A percentile compares a stretch with the other conserved stretches of the same genome.
These are phyloP conservation scores for Capromys pilorides DNA, from an alignment of 2,797 vertebrate genomes.

Conservation along the genomic window DNA sequence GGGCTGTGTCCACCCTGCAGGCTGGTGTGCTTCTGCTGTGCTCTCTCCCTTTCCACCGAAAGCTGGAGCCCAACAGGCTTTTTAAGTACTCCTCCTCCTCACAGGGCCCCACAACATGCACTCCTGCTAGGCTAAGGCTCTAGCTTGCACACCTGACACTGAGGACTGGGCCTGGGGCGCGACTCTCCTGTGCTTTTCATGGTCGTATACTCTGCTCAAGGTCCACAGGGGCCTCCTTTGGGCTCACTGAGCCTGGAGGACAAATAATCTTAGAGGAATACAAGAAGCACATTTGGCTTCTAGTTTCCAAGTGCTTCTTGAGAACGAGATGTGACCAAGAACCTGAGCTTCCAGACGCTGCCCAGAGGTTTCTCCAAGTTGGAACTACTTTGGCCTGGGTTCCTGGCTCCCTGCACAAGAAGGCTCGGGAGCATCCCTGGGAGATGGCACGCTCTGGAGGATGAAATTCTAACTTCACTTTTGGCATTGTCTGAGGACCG, in stretches of 20 bases:
- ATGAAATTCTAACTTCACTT: constrained; percentile 28
- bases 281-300: background rate
- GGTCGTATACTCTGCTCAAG: background rate
- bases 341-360: accelerated
- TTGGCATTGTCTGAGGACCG: constrained; percentile 68
- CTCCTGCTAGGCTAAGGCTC: constrained; percentile 72
- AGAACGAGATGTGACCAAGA: background rate
- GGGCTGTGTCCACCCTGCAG: background rate
- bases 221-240: background rate
- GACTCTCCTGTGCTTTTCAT: background rate
- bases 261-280: background rate
- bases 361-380: background rate
- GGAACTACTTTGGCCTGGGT: background rate
- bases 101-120: constrained; percentile 74
- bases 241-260: background rate
- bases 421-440: background rate
- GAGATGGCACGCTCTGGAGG: background rate
- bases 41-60: background rate
- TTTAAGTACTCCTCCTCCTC: too few species aligned
- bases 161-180: constrained; percentile 44
- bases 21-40: background rate
- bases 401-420: background rate
- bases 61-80: background rate
- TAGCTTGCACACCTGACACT: constrained; percentile 73
- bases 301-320: background rate